Evolutionary conservation across 1,140 invertebrate species (phyloP).

Genomic region (Drosophila equinoxialis): DNA sequence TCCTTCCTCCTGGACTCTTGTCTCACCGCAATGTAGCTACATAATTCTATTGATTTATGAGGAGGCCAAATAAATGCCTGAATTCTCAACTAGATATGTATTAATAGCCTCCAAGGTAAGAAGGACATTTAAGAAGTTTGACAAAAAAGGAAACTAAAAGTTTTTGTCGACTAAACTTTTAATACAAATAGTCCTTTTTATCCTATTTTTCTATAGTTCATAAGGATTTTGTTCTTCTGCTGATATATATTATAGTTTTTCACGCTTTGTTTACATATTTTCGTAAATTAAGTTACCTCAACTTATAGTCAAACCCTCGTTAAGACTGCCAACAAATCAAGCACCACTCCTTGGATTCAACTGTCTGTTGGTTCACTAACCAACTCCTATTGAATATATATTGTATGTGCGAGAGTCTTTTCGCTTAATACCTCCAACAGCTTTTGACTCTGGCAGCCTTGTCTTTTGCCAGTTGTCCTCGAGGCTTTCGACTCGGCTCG

Average conservation of each 20-base stretch:
- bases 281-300: background rate
- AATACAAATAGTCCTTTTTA: no score
- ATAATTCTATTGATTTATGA: constrained; percentile 16
- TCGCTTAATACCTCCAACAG: constrained; percentile 10
- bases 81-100: constrained; percentile 4
- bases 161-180: no score
- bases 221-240: no score
- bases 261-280: no score
- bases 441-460: constrained; percentile 20
- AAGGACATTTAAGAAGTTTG: background rate
- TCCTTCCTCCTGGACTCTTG: background rate
- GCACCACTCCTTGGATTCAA: background rate
- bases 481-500: constrained; percentile 31
- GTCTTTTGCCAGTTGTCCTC: constrained; percentile 23
- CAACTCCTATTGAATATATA: constrained; percentile 9
- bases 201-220: no score
- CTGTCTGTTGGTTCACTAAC: background rate
- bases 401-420: constrained; percentile 16
- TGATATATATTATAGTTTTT: no score
- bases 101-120: background rate
- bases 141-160: no score
- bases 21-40: no score
- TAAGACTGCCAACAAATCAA: background rate
- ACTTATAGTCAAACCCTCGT: background rate
- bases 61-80: constrained; percentile 1